These are phyloP conservation scores for Cataglyphis cursor DNA, from an alignment of 2,888 invertebrate species.

Conservation along the genomic window DNA sequence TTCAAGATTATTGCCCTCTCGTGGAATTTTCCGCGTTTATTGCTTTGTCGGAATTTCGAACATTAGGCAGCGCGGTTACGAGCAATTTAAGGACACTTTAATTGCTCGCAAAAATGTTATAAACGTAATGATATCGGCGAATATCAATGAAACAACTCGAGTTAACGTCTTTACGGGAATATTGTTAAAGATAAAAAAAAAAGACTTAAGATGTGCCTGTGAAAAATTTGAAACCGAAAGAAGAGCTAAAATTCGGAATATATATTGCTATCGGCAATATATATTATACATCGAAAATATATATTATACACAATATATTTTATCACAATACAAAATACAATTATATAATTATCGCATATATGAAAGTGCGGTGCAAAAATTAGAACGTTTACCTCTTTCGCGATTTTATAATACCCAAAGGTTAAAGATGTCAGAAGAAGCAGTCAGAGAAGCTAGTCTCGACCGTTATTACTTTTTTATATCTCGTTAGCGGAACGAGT, in stretches of 20 bases:
- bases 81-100: constrained; percentile 21
- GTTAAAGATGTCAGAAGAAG: constrained; percentile 25
- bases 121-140: neutral
- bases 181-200: constrained; percentile 28
- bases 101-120: constrained; percentile 45
- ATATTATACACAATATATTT: neutral
- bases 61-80: neutral
- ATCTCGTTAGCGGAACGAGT: constrained; percentile 70
- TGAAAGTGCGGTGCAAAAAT: neutral
- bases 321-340: neutral
- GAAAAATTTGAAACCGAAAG: neutral
- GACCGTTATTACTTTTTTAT: constrained; percentile 69
- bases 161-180: constrained; percentile 22
- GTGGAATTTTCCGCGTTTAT: constrained; percentile 17
- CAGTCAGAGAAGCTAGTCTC: constrained; percentile 31
- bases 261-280: neutral
- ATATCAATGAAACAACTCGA: constrained; percentile 33
- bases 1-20: neutral
- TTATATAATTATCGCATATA: neutral
- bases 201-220: constrained; percentile 12
- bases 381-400: neutral
- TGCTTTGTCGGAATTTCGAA: constrained; percentile 27
- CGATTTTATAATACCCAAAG: neutral
- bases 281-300: neutral
- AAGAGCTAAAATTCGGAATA: neutral